These are phyloP conservation scores for Saccostrea cuccullata DNA, from an alignment of 1,140 invertebrate genomes.

Conservation along the genomic window DNA sequence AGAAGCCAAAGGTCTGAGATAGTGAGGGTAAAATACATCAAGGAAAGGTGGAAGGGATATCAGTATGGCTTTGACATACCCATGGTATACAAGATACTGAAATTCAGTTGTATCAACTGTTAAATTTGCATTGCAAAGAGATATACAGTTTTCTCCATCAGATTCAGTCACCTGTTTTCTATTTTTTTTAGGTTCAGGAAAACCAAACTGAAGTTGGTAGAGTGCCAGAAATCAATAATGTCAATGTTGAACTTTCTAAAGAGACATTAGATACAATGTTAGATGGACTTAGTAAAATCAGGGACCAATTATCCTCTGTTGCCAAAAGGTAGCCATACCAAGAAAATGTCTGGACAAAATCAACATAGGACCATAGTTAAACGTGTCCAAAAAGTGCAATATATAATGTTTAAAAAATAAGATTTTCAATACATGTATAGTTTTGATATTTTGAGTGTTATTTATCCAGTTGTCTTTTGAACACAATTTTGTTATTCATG, in stretches of 20 bases:
- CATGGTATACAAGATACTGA: no score
- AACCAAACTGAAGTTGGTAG: slow-evolving; percentile 52
- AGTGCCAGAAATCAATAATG: slow-evolving; percentile 58
- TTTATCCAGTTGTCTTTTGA: background rate
- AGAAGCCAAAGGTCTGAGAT: background rate
- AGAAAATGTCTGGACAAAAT: background rate
- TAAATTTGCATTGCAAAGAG: no score
- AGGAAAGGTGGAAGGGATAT: no score
- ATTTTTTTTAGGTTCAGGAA: slow-evolving; percentile 68
- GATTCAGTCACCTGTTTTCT: background rate
- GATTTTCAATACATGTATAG: background rate
- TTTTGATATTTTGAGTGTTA: background rate
- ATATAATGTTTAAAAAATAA: background rate
- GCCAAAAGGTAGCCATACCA: slow-evolving; percentile 65
- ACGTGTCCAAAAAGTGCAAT: background rate
- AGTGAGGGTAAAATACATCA: background rate
- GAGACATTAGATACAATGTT: slow-evolving; percentile 78
- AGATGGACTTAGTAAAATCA: slow-evolving; percentile 76
- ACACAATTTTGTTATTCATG: no score
- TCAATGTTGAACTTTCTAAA: slow-evolving; percentile 77
- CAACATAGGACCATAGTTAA: background rate
- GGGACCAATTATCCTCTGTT: slow-evolving; percentile 76
- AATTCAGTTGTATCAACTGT: no score
- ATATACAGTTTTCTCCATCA: background rate
- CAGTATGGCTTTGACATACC: no score